Evolutionary conservation across 1,140 invertebrate genomes (phyloP).

Genomic region (Musca domestica): DNA sequence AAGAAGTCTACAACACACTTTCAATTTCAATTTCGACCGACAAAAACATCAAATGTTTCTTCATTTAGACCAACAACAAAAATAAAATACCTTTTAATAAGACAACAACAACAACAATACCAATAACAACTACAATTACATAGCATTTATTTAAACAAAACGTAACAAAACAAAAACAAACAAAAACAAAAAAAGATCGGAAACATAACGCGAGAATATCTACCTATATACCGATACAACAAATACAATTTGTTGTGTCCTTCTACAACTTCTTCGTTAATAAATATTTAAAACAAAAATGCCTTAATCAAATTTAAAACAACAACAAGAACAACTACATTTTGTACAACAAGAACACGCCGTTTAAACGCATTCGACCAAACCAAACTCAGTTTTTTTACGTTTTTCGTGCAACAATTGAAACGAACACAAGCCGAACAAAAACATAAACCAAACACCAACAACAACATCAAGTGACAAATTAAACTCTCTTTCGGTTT

Average conservation of each 20-base stretch:
- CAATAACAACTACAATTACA: slow-evolving; percentile 4
- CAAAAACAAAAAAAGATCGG: slow-evolving; percentile 9
- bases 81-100: slow-evolving; percentile 4
- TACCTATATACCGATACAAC: neutral
- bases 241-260: neutral
- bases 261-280: slow-evolving; percentile 3
- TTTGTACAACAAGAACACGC: neutral
- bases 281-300: slow-evolving; percentile 7
- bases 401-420: neutral
- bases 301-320: slow-evolving; percentile 13
- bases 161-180: slow-evolving; percentile 13
- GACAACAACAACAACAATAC: slow-evolving; percentile 6
- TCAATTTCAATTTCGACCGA: slow-evolving; percentile 26
- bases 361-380: too few relatives aligned
- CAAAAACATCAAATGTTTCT: slow-evolving; percentile 40
- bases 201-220: slow-evolving; percentile 2
- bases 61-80: slow-evolving; percentile 15
- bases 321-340: neutral
- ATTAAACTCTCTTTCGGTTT: neutral
- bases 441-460: neutral
- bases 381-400: too few relatives aligned
- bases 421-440: slow-evolving; percentile 9
- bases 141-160: slow-evolving; percentile 18
- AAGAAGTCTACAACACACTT: slow-evolving; percentile 13
- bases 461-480: neutral